phyloP scores from a whole-genome alignment of 2,113 vertebrate genomes.

The Pipra filicauda region DNA sequence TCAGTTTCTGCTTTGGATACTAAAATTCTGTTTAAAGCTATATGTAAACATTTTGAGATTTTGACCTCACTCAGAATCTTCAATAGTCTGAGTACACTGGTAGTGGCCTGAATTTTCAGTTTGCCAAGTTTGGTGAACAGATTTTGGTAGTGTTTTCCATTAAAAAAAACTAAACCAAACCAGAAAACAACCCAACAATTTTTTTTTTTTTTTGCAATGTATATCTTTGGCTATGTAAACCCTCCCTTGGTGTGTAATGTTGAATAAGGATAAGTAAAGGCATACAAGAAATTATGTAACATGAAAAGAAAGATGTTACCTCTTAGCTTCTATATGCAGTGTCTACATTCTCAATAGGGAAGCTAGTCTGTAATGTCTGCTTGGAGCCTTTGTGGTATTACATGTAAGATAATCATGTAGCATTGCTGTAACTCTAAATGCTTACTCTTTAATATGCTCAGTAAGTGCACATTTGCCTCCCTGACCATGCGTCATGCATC shows the following conservation, averaged over 20 bases:
- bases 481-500: not conserved
- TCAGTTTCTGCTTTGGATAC: not conserved
- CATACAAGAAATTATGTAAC: not conserved
- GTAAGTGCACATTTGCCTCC: not conserved
- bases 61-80: not conserved
- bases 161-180: not conserved
- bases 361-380: not conserved
- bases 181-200: too few relatives aligned
- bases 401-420: not conserved
- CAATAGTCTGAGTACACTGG: not conserved
- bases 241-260: not conserved
- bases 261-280: not conserved
- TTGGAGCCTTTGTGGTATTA: not conserved
- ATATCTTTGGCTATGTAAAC: not conserved
- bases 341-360: rapidly evolving
- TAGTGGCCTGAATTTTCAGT: not conserved
- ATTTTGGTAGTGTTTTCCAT: not conserved
- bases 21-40: not conserved
- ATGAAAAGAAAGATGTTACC: not conserved
- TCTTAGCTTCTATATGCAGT: not conserved
- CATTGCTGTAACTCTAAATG: not conserved
- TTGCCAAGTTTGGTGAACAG: not conserved
- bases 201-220: not conserved
- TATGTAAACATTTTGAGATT: not conserved
- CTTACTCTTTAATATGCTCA: not conserved